Conservation (phyloP, 1,140 invertebrate genomes). For the Frieseomelitta varia region DNA sequence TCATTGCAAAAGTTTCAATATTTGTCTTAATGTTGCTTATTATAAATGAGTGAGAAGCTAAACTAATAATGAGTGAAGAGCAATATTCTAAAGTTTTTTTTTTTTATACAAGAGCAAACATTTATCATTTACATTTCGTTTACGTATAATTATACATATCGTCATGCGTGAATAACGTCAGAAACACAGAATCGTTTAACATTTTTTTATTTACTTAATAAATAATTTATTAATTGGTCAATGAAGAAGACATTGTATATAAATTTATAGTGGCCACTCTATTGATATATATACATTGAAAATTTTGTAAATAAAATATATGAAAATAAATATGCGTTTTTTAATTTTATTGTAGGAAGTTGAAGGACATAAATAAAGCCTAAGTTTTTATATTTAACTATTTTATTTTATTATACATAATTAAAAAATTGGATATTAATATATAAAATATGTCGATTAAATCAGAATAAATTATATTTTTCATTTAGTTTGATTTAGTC, state of each 20-base stretch:
- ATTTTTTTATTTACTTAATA: not conserved
- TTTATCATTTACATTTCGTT: not conserved
- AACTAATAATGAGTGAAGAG: too few species aligned
- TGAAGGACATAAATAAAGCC: not conserved
- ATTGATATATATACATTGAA: slow-evolving; percentile 52
- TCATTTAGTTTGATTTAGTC: not conserved
- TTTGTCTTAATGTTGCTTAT: too few species aligned
- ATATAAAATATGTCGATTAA: not conserved
- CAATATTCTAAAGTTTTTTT: too few species aligned
- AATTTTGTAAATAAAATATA: slow-evolving; percentile 71
- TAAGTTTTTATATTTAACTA: not conserved
- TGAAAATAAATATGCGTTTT: slow-evolving; percentile 33
- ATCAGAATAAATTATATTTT: not conserved
- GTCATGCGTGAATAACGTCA: not conserved
- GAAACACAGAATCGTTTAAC: not conserved
- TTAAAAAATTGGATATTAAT: not conserved
- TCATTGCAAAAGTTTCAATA: too few species aligned
- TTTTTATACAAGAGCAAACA: not conserved
- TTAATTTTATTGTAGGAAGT: not conserved
- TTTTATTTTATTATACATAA: not conserved
- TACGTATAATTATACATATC: not conserved
- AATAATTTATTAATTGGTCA: slow-evolving; percentile 17
- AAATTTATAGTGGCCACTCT: slow-evolving; percentile 64
- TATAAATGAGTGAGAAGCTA: not conserved
- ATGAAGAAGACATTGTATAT: slow-evolving; percentile 68